Base-by-base conservation (phyloP, 2,888 invertebrate genomes). In the Cordilura impudica region DNA sequence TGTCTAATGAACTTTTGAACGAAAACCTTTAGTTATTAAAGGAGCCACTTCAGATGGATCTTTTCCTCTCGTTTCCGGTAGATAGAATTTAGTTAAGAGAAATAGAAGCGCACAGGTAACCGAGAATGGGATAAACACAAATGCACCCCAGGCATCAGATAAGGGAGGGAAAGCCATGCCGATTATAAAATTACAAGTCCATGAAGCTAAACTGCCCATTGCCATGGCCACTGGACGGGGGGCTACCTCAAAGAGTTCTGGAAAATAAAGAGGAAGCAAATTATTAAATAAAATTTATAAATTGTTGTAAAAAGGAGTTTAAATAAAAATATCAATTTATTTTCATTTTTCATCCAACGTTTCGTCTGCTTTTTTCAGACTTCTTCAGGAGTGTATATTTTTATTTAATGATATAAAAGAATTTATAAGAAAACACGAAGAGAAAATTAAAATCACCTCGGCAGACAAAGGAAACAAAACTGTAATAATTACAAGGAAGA, bases 151-250 rank as follows among this genome's bases (percentile, higher is more conserved):
- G 29, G 89, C 84, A 14, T 88, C 89, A 81, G 94, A 91, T 86
- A 96, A 86, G 10, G 91, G 88, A 7, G 94, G 94, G 90, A 96
- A 96, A 18, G 92, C 91, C 92, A 96, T 93, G 31, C 95, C 97
- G 78, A 98, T 94, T 5, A 96, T 86, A 88, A 97, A 96, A 91
- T 97, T 97, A 51, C 95, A 96, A 0, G 92, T 92, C 97, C 97
- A 98, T 88, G 97, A 97, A 77, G 94, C 92, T 84, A 96, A 92
- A 78, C 96, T 96, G 47, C 96, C 97, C 88, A 96, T 91, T 54
- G 96, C 94, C 96, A 97, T 96, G 63, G 95, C 96, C 18, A 94
- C 93, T 0, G 95, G 93, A n/a, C 96, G 92, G 0, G 96, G 95
- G 0, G 94, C 94, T 76, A 95, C 94, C 86, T 96, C 95, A 87